A percentile compares a stretch with the other conserved stretches of the same genome.
phyloP scores from a whole-genome alignment of 2,113 vertebrate genomes.

The Pithys albifrons region DNA sequence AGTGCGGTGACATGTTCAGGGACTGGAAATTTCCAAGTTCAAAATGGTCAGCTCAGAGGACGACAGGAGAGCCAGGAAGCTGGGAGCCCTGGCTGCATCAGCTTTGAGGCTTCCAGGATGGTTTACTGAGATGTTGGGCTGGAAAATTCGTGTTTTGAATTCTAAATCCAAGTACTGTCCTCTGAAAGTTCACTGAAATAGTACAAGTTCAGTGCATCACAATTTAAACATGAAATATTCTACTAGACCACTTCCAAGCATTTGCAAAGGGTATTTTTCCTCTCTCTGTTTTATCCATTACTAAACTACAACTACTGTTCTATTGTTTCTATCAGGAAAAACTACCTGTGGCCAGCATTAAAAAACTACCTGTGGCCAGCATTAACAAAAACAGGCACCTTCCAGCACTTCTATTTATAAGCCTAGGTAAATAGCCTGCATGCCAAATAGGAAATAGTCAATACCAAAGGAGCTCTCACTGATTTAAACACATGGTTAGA shows the following conservation, averaged over 20 bases:
- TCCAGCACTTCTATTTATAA: neutral
- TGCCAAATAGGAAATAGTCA: neutral
- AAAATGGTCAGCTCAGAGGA: neutral
- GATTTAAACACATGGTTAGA: neutral
- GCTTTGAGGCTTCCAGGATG: neutral
- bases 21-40: neutral
- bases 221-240: neutral
- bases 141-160: neutral
- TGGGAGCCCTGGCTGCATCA: neutral
- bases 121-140: neutral
- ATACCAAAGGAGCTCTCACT: neutral
- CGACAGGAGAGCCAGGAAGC: neutral
- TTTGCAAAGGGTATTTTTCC: neutral
- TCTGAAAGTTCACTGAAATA: neutral
- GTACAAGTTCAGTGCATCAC: neutral
- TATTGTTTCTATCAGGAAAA: neutral
- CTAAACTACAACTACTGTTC: neutral
- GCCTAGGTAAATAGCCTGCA: neutral
- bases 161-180: neutral
- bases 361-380: neutral
- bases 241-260: neutral
- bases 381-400: neutral
- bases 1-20: neutral
- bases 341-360: neutral
- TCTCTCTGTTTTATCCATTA: neutral